Conservation (phyloP, 1,140 invertebrate genomes). For the Neodiprion lecontei region DNA sequence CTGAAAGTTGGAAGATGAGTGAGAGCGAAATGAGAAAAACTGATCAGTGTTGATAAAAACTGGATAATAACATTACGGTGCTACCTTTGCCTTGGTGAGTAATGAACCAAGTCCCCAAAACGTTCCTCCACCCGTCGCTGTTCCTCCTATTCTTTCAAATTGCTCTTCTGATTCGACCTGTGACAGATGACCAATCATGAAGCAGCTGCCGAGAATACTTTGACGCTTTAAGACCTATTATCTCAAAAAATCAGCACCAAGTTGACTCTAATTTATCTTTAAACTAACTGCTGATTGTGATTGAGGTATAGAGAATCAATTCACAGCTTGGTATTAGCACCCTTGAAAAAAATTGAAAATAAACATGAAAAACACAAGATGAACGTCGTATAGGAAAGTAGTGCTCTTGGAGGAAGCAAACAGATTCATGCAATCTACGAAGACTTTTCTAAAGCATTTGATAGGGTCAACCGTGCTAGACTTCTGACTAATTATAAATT, state of each 20-base stretch:
- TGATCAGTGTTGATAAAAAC: not conserved
- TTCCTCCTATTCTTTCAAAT: conserved; percentile 77
- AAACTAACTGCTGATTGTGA: too few relatives aligned
- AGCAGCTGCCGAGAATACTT: not conserved
- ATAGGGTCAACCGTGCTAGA: too few relatives aligned
- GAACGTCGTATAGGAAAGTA: too few relatives aligned
- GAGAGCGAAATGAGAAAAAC: not conserved
- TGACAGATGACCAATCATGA: conserved; percentile 22
- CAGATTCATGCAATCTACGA: too few relatives aligned
- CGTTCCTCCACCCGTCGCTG: conserved; percentile 79
- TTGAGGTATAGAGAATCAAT: too few relatives aligned
- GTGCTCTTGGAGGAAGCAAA: too few relatives aligned
- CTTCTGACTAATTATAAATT: too few relatives aligned
- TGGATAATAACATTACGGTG: conserved; percentile 13
- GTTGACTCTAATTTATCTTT: too few relatives aligned
- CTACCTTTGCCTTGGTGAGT: conserved; percentile 73
- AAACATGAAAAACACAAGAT: too few relatives aligned
- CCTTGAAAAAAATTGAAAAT: too few relatives aligned
- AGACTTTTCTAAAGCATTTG: too few relatives aligned
- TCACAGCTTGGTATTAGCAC: too few relatives aligned
- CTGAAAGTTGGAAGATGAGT: conserved; percentile 41
- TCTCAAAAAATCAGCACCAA: conserved; percentile 13
- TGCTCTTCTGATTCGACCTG: conserved; percentile 76
- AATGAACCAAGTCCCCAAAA: conserved; percentile 81
- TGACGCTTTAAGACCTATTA: conserved; percentile 9